A percentile compares a stretch with the other conserved stretches of the same genome.
Conservation (phyloP, 2,888 invertebrate genomes). For the Lepidochrysops patricia region DNA sequence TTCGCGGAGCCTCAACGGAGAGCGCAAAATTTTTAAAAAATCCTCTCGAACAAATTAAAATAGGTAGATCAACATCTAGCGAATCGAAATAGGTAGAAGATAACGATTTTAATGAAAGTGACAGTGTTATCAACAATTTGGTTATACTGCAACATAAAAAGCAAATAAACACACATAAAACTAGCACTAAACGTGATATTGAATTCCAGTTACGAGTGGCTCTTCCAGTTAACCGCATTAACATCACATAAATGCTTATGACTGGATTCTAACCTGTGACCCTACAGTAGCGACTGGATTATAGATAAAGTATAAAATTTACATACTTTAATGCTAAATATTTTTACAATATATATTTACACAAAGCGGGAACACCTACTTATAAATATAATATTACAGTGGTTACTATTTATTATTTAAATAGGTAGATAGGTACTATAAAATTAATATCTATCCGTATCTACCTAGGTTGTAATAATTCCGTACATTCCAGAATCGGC, state of each 20-base stretch:
- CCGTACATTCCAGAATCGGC: background rate
- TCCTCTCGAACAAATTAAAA: no score
- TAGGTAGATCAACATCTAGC: no score
- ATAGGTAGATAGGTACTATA: no score
- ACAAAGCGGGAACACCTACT: no score
- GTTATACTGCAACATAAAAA: background rate
- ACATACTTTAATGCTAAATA: background rate
- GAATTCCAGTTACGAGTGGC: background rate
- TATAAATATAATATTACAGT: no score
- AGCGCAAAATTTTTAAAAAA: no score
- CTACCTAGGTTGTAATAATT: background rate
- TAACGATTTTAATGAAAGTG: background rate
- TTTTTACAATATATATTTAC: background rate
- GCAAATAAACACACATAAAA: background rate
- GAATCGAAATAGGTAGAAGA: background rate
- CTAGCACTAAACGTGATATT: background rate
- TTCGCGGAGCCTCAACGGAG: no score
- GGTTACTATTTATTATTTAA: no score
- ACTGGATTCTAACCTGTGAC: slow-evolving; percentile 9
- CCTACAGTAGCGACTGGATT: background rate
- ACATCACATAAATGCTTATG: slow-evolving; percentile 10
- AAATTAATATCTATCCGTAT: background rate
- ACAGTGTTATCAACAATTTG: background rate
- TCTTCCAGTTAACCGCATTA: background rate
- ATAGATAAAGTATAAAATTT: background rate